These are phyloP conservation scores for Diorhabda elongata DNA, from an alignment of 1,140 invertebrate species.

Conservation along the genomic window DNA sequence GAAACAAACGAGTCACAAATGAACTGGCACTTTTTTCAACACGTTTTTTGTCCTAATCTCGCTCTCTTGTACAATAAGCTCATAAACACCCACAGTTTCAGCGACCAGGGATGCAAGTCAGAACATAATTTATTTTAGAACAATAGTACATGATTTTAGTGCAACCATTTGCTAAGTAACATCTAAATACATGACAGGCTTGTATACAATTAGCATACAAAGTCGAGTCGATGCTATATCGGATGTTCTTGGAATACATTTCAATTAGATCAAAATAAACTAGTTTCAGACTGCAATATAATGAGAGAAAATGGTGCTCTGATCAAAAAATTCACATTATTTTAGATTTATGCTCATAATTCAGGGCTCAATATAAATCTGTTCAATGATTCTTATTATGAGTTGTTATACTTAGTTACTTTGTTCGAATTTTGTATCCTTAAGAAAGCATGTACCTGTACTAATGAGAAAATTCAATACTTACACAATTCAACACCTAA, in stretches of 20 bases:
- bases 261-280: conserved; percentile 15
- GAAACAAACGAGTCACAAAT: conserved; percentile 2
- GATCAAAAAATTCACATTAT: neutral
- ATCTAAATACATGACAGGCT: conserved; percentile 45
- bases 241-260: conserved; percentile 27
- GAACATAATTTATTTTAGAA: conserved; percentile 46
- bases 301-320: neutral
- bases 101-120: conserved; percentile 25
- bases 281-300: conserved; percentile 10
- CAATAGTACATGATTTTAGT: conserved; percentile 46
- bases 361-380: too few relatives aligned
- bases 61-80: conserved; percentile 38
- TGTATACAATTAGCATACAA: conserved; percentile 47
- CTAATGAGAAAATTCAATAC: too few relatives aligned
- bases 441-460: too few relatives aligned
- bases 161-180: conserved; percentile 43
- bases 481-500: too few relatives aligned
- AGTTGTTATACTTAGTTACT: too few relatives aligned
- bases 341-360: too few relatives aligned
- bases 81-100: conserved; percentile 38
- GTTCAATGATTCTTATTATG: too few relatives aligned
- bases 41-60: conserved; percentile 15
- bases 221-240: conserved; percentile 35
- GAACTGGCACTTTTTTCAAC: conserved; percentile 8
- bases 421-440: too few relatives aligned